Conservation (phyloP, 2,888 invertebrate species). For the Leptopterna dolabrata region DNA sequence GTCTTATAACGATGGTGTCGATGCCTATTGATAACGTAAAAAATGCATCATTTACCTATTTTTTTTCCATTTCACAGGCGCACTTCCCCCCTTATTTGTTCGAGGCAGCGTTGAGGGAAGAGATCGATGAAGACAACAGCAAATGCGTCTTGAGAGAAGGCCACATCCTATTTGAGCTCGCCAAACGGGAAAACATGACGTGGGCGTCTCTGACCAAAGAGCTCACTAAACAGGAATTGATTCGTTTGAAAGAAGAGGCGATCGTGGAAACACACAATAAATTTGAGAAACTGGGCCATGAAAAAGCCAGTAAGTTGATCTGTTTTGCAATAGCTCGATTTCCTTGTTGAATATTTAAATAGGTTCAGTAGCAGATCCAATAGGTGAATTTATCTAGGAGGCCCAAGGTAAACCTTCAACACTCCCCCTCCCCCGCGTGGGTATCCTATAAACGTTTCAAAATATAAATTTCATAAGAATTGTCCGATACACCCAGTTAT, state of each 20-base stretch:
- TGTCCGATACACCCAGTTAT: too few species aligned
- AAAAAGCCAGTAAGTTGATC: conserved; percentile 62
- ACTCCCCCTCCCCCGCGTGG: too few species aligned
- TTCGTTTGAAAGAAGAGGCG: conserved; percentile 71
- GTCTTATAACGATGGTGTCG: too few species aligned
- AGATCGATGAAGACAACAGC: conserved; percentile 74
- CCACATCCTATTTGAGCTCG: conserved; percentile 72
- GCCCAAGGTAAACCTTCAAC: too few species aligned
- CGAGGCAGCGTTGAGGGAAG: conserved; percentile 74
- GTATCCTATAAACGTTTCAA: too few species aligned
- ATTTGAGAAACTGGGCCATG: conserved; percentile 71
- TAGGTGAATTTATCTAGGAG: too few species aligned
- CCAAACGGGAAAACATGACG: conserved; percentile 71
- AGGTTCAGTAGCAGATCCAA: too few species aligned
- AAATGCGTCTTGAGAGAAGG: conserved; percentile 75
- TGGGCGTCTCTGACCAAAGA: conserved; percentile 74
- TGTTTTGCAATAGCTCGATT: too few species aligned
- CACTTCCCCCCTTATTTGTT: conserved; percentile 80
- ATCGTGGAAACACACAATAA: conserved; percentile 71
- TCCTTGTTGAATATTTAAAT: too few species aligned
- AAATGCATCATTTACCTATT: not conserved
- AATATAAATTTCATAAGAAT: too few species aligned
- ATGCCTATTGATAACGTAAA: too few species aligned
- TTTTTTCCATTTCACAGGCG: conserved; percentile 67
- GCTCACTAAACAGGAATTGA: conserved; percentile 72